Evolutionary conservation across 2,888 invertebrate genomes (phyloP), one percentile per base, ranked within the genome.

Genomic region (Automeris io): DNA sequence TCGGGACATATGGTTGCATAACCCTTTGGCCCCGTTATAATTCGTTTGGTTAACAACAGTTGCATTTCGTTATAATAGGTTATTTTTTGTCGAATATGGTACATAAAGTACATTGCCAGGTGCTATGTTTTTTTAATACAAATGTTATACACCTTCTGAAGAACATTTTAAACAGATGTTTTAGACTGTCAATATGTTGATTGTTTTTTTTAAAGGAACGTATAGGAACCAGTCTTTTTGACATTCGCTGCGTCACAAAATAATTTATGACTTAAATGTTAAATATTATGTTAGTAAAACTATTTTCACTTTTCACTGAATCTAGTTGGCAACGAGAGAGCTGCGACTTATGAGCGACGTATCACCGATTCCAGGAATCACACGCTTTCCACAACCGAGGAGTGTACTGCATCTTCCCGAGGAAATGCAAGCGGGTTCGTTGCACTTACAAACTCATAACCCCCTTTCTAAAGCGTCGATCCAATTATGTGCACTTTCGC

Each of bases 401-500:
- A 57, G 58, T 61, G 62, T 61, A 67, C 72, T 70, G 73, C 81
- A 76, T 83, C 83, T 80, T 83, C 82, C 83, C 81, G 74, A 71
- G 75, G 75, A 82, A 82, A 81, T 76, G 79, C 78, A 78, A 55
- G 66, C 70, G 76, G 76, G 87, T 85, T 87, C 87, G 79, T 74
- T 83, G 87, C 83, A 82, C 87, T 82, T 73, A 76, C 85, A 82
- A 83, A 83, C 86, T 83, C 86, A 79, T 87, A 87, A 86, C 87
- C 87, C 86, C 83, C 85, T 86, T 87, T 85, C 85, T 80, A 83
- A 82, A 83, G 86, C 82, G 70, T 73, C 82, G 83, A 85, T 83
- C 80, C 83, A 86, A 87, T 87, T 85, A 85, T 86, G 81, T 86
- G 85, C 83, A 87, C 87, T 87, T 87, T 87, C 87, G 83, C 83